Conservation (phyloP, 2,797 vertebrate species). For the Danio aesculapii region DNA sequence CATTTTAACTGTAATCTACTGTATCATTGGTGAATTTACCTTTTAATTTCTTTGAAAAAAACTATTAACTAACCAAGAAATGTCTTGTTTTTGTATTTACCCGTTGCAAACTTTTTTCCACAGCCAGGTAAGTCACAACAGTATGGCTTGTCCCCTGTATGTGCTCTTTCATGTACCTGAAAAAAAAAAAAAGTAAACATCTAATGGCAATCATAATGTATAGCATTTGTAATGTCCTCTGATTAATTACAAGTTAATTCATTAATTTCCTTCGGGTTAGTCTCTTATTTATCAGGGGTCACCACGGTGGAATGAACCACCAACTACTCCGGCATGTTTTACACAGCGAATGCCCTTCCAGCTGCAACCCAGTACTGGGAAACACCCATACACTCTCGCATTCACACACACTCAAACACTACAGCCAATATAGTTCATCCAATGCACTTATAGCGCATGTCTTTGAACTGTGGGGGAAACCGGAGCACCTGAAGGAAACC, state of each 20-base stretch:
- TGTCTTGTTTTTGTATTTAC: conserved; percentile 66
- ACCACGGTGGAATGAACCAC: too few species aligned
- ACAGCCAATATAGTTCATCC: too few species aligned
- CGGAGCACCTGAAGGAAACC: too few species aligned
- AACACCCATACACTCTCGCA: too few species aligned
- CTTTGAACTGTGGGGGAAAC: too few species aligned
- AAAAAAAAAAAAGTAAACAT: conserved; percentile 26
- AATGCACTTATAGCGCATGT: too few species aligned
- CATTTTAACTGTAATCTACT: not conserved
- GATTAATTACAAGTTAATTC: not conserved
- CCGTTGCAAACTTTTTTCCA: conserved; percentile 98
- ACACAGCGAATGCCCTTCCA: too few species aligned
- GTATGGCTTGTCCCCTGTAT: conserved; percentile 97
- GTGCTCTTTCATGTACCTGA: conserved; percentile 95
- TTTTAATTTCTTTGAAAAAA: not conserved
- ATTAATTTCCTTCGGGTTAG: too few species aligned
- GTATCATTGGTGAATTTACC: not conserved
- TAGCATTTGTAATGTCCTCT: not conserved
- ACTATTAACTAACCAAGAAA: not conserved
- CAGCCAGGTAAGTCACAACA: conserved; percentile 92
- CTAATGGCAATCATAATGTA: not conserved
- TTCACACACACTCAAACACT: too few species aligned
- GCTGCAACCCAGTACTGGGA: too few species aligned
- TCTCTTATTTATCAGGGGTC: too few species aligned
- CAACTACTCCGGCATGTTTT: too few species aligned